Base-by-base conservation (phyloP, 2,888 invertebrate species). In the Polylopha cassiicola region DNA sequence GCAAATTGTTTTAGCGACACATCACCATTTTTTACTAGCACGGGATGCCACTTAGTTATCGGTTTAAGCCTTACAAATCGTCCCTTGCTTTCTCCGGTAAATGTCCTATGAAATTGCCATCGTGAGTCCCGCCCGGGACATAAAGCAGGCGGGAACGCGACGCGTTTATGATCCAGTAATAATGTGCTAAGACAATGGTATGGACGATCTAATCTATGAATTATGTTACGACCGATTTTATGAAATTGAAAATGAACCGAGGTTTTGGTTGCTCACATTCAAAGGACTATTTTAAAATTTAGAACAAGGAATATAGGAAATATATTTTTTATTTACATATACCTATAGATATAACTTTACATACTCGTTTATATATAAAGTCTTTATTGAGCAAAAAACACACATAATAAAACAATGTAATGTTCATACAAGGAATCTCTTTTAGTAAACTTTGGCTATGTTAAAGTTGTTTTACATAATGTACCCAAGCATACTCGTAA, bases 61-160 rank as follows among this genome's bases (percentile, higher is more conserved):
- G 71, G 71, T 65, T 41, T 53, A 51, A 68, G 69, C 64, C 51
- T 59, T 52, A 72, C 80, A 75, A 77, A 77, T 77, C 66, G 71
- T 68, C 65, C 51, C 55, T 38, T 55, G 59, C 69, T 73, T 71
- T 73, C 70, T 54, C 65, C 63, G 55, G 65, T 70, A 75, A 80
- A 77, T 73, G 73, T 77, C 73, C 73, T 67, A 73, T 60, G 69
- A 77, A 80, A 81, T 81, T 78, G 78, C 68, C 65, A 69, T 81
- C 81, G 81, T 80, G 80, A 80, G 75, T 74, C 75, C 65, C 79
- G 75, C 68, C 56, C 59, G 39, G 64, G 53, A 65, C 65, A 76
- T 84, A 81, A 80, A 82, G 55, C 64, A 78, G 65, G 57, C 56
- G 47, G 58, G 62, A 65, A 67, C 55, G 65, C 64, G 71, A 67